Evolutionary conservation across 1,140 invertebrate genomes (phyloP).

Genomic region (Rhagoletis zephyria): DNA sequence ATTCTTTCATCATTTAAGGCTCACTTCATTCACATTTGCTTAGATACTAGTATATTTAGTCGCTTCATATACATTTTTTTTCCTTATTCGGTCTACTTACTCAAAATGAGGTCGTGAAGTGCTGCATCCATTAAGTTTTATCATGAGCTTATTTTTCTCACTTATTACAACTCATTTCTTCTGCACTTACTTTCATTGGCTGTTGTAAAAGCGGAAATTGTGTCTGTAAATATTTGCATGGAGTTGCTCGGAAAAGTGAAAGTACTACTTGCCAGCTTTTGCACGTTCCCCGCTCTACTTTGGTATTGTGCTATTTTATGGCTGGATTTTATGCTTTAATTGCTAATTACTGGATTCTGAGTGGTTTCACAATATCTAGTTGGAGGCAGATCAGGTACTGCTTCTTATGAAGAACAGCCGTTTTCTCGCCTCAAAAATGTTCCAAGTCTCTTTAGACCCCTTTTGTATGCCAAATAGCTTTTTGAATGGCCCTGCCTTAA

Average conservation of each 20-base stretch:
- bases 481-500: no score
- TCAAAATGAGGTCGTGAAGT: conserved; percentile 24
- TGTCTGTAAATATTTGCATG: conserved; percentile 10
- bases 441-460: no score
- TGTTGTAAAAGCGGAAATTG: neutral
- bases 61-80: neutral
- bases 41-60: neutral
- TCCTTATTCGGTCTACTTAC: neutral
- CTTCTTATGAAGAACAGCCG: no score
- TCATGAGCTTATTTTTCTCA: neutral
- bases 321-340: no score
- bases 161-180: neutral
- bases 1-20: neutral
- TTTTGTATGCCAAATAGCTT: no score
- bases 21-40: conserved; percentile 25
- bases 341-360: no score
- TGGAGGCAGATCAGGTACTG: no score
- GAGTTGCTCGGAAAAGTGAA: neutral
- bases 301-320: neutral
- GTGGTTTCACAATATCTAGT: no score
- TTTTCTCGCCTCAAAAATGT: no score
- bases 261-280: neutral
- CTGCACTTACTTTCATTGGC: neutral
- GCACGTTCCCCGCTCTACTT: neutral
- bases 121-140: conserved; percentile 24